These are phyloP conservation scores for Sitta europaea DNA, from an alignment of 2,113 vertebrate species.

Conservation along the genomic window DNA sequence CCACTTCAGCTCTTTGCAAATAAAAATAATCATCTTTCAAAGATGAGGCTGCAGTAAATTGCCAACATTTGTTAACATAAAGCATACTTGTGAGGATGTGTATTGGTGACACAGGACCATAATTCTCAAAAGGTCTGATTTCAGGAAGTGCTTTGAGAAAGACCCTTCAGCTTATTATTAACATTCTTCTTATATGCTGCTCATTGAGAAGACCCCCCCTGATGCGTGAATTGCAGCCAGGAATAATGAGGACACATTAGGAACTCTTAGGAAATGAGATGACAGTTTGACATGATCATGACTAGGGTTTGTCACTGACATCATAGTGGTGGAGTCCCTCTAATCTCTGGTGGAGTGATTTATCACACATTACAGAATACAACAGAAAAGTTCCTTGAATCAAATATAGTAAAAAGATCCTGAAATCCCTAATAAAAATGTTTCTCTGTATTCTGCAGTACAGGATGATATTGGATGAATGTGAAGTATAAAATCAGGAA, in stretches of 20 bases:
- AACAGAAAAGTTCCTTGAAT: background rate
- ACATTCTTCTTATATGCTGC: background rate
- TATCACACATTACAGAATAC: background rate
- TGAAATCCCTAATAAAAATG: background rate
- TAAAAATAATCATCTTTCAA: background rate
- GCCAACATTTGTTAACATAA: background rate
- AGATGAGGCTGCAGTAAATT: background rate
- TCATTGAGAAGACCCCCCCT: background rate
- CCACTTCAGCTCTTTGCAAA: background rate
- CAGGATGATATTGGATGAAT: background rate
- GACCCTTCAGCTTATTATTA: background rate
- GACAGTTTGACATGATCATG: background rate
- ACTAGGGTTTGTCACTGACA: background rate
- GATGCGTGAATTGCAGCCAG: background rate
- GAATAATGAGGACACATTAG: background rate
- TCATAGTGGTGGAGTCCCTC: background rate
- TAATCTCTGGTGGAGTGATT: background rate
- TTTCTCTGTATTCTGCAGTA: background rate
- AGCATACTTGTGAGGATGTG: background rate
- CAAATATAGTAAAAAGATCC: background rate
- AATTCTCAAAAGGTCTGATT: background rate
- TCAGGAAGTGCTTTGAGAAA: background rate
- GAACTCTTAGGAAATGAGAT: background rate
- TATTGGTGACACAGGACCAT: background rate
- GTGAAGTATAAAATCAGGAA: background rate